phyloP scores from a whole-genome alignment of 2,888 invertebrate genomes.

The Corythucha ciliata region DNA sequence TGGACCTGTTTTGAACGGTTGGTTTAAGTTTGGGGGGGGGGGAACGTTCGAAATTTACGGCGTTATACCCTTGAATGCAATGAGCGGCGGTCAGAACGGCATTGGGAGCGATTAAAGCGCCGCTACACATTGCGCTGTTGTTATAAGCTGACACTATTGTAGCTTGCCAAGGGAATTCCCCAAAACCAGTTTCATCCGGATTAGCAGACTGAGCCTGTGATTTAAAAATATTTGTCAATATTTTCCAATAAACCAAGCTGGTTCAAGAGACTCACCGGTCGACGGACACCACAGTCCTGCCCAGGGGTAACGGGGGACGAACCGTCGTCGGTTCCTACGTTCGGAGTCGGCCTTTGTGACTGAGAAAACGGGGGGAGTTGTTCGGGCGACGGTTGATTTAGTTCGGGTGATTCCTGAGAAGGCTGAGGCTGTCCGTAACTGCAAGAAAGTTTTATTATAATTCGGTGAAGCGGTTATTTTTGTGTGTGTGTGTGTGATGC shows the following conservation, averaged over 20 bases:
- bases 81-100: conserved; percentile 69
- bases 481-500: too few species aligned
- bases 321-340: too few species aligned
- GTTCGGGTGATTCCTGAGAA: conserved; percentile 21
- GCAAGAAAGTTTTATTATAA: too few species aligned
- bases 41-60: not conserved
- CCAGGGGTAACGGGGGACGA: conserved; percentile 34
- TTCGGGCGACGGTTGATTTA: conserved; percentile 8
- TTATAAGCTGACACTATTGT: conserved; percentile 66
- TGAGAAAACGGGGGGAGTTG: conserved; percentile 31
- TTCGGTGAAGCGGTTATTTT: too few species aligned
- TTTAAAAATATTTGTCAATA: conserved; percentile 1
- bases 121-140: conserved; percentile 66
- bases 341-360: conserved; percentile 38
- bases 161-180: conserved; percentile 80
- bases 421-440: conserved; percentile 24
- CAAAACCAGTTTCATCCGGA: conserved; percentile 55
- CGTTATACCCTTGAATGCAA: conserved; percentile 61
- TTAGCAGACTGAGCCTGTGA: conserved; percentile 20
- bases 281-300: conserved; percentile 41
- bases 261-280: conserved; percentile 40
- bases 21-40: not conserved
- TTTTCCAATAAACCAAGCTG: too few species aligned
- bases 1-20: conserved; percentile 43
- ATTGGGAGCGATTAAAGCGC: conserved; percentile 63